Evolutionary conservation across 2,797 vertebrate species (phyloP), one percentile per base, ranked within the genome.

Genomic region (Helarctos malayanus): DNA sequence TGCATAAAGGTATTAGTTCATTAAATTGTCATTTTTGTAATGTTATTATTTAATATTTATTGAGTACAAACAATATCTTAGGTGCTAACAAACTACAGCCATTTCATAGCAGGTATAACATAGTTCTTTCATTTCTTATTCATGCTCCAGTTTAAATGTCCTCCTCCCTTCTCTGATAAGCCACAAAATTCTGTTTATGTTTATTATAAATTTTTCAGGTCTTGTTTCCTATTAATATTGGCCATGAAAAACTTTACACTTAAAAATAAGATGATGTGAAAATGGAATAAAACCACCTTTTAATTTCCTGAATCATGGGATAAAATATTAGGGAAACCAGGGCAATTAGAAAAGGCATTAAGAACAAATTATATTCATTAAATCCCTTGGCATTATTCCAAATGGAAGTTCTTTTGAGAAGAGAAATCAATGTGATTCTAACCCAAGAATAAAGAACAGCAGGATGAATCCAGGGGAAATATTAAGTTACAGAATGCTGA

Each of bases 291-390:
- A 91, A 65, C 11, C 19, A 52, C 3, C 32, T 92, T 68, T 88
- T 95, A 68, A 91, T 94, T 93, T 97, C 32, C 93, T 80, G 47
- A 16, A 92, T 69, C 38, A 85, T 63, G 5, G 71, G 18, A 86
- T 84, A 63, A 93, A 76, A 94, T 79, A 73, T 68, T 84, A 94
- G 38, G 54, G 11, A 96, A 91, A 68, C 45, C 38, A 93, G 65
- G 63, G n/a, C 49, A 95, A 93, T 93, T 81, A 79, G 79, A 93
- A 96, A 95, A 96, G n/a, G 6, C 21, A 94, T 94, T 76, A 96
- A 54, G 75, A 96, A 71, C 61, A 86, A 97, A 91, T 68, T 90
- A 65, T 52, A 95, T 84, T 87, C 47, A 86, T 87, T 97, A 89
- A 91, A 80, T 84, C 12, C 23, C 29, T 21, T 94, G 71, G n/a